Evolutionary conservation across 1,140 invertebrate genomes (phyloP), one percentile per base, ranked within the genome.

Genomic region (Eupeodes corollae): DNA sequence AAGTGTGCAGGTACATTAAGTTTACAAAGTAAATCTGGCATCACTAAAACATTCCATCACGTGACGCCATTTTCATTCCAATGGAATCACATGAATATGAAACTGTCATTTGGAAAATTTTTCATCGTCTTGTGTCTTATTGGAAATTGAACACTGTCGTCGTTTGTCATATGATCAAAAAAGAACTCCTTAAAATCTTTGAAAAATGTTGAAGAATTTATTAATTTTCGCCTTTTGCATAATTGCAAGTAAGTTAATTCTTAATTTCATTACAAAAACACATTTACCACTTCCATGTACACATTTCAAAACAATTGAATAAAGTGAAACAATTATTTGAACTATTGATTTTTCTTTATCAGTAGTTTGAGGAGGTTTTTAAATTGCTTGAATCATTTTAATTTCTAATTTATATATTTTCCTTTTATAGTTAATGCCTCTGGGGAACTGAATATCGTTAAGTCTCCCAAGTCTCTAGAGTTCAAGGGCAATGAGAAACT

Each of bases 391-490:
- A 31, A n/a, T 33, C n/a, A 19, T 18, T 15, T 9, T 14, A 11
- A 18, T 32, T 15, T 31, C 34, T 15, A 31, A 44, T 18, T 15
- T 56, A 21, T 57, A 37, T 33, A 53, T 54, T 46, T 68, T 59
- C 37, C 69, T 51, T 52, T 61, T 35, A 44, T 47, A 86, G 83
- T 73, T 34, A 69, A 75, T 53, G 82, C 76, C 34, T 69, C 61
- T 51, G 83, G 83, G 31, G 80, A 84, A 67, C 77, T 88, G 37
- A 72, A 73, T 40, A 64, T 86, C 16, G 62, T 86, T 37, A 75
- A 80, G 56, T 76, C 73, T 57, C 82, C 84, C 16, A 69, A 74
- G 31, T 79, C 79, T 52, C 66, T 86, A 37, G 69, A 72, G 44
- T 86, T 87, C 59, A 73, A 75, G 53, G 80, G 80, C 32, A 73